Base-by-base conservation (phyloP, 2,113 vertebrate genomes). In the Lophochroa leadbeateri region DNA sequence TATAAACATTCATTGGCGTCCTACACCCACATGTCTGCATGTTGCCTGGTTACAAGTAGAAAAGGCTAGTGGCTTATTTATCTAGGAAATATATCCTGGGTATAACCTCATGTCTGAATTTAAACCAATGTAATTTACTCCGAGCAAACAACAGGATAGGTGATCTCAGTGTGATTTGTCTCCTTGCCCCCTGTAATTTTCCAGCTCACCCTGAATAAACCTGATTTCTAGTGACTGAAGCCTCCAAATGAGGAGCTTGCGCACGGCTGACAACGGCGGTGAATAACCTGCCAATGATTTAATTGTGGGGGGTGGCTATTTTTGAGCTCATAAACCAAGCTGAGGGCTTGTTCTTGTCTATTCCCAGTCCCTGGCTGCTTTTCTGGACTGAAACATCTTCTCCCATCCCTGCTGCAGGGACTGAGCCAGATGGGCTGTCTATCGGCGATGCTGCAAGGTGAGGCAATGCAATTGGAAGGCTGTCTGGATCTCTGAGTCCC, bases 1-100 rank as follows among this genome's bases (percentile, higher is more conserved):
- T 61, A 75, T 79, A 92, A 93, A 82, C 91, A 89, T 79, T 67
- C 67, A 35, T 33, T 43, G 91, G 93, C 13, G 17, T 86, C 70
- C 67, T 82, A 65, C 89, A 61, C 91, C 81, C 91, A 82, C 93
- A 79, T 74, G 93, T 70, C 84, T 94, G 81, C 77, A 82, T 65
- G 81, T 94, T 94, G 93, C 91, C 71, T 86, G 81, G 93, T 93
- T 91, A 94, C 93, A 86, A 92, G 91, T n/a, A 55, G 68, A 82
- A 93, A 88, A 87, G 76, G 67, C 87, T 60, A 55, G 80, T 60
- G 80, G 70, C 87, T 96, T 94, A 88, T 96, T 96, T 94, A 82
- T 88, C 76, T 78, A 88, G 90, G 93, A 96, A 88, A 88, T 58
- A 70, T 80, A 88, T 93, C 76, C 93, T 57, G 81, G 71, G 46